A percentile compares a stretch with the other conserved stretches of the same genome.
Evolutionary conservation across 2,113 vertebrate species (phyloP).

Genomic region (Neodon shergylaensis): DNA sequence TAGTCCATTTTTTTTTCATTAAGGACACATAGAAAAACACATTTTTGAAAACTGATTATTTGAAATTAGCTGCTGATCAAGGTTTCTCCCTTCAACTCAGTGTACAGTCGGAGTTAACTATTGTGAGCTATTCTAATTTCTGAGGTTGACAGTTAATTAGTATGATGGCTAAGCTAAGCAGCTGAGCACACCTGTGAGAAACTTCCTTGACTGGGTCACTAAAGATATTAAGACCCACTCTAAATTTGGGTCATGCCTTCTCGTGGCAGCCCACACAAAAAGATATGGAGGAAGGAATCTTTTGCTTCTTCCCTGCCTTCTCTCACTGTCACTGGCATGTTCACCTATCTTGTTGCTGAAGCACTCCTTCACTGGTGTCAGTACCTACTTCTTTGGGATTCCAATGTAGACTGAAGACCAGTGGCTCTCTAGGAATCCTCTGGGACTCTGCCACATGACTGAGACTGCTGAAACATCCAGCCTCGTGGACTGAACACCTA

Average conservation of each 20-base stretch:
- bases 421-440: background rate
- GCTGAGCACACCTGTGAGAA: background rate
- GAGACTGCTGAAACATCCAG: no score
- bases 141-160: background rate
- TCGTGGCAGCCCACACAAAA: background rate
- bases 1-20: slow-evolving; percentile 47
- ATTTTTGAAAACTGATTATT: slow-evolving; percentile 42
- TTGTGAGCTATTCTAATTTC: background rate
- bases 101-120: slow-evolving; percentile 1
- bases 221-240: background rate
- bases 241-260: background rate
- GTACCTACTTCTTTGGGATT: background rate
- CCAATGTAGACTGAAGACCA: background rate
- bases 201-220: background rate
- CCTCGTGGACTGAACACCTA: background rate
- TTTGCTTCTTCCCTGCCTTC: background rate
- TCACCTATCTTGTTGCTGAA: background rate
- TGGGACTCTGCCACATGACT: background rate
- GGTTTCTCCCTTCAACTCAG: background rate
- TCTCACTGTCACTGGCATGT: background rate
- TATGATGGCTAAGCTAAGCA: background rate
- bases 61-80: background rate
- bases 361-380: background rate
- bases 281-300: background rate
- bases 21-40: slow-evolving; percentile 36